Conservation (phyloP, 2,113 vertebrate species). For the Scophthalmus maximus region DNA sequence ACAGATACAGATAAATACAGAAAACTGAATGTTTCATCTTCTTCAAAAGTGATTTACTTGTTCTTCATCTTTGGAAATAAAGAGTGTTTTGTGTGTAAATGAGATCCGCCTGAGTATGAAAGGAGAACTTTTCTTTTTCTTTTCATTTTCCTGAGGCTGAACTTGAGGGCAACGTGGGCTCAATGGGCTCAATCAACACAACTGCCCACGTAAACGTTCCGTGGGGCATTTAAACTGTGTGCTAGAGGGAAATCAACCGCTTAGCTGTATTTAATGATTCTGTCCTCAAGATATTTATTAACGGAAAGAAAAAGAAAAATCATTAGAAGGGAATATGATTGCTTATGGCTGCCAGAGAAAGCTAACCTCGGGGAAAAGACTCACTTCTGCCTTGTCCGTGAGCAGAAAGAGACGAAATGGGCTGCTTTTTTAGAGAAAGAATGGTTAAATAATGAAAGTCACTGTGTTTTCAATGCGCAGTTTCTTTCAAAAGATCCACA, state of each 20-base stretch:
- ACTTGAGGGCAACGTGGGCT: slow-evolving; percentile 10
- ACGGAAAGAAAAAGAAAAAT: not conserved
- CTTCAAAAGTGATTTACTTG: not conserved
- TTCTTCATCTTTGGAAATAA: slow-evolving; percentile 6
- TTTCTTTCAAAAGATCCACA: too few relatives aligned
- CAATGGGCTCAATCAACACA: slow-evolving; percentile 40
- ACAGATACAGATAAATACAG: not conserved
- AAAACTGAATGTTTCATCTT: not conserved
- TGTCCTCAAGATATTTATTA: not conserved
- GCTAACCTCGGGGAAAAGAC: not conserved
- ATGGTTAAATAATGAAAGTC: too few relatives aligned
- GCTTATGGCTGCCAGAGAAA: not conserved
- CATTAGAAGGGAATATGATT: not conserved
- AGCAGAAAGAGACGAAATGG: too few relatives aligned
- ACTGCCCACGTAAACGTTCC: slow-evolving; percentile 3
- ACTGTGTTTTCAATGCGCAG: too few relatives aligned
- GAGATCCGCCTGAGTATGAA: not conserved
- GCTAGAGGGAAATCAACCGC: not conserved
- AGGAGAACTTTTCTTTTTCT: not conserved
- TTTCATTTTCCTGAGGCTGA: slow-evolving; percentile 14
- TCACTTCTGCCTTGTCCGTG: not conserved
- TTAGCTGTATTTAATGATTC: not conserved
- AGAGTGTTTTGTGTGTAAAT: slow-evolving; percentile 19
- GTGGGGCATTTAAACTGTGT: slow-evolving; percentile 1
- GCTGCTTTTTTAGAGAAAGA: too few relatives aligned